phyloP scores from a whole-genome alignment of 2,113 vertebrate genomes.

The Noturus placidus region DNA sequence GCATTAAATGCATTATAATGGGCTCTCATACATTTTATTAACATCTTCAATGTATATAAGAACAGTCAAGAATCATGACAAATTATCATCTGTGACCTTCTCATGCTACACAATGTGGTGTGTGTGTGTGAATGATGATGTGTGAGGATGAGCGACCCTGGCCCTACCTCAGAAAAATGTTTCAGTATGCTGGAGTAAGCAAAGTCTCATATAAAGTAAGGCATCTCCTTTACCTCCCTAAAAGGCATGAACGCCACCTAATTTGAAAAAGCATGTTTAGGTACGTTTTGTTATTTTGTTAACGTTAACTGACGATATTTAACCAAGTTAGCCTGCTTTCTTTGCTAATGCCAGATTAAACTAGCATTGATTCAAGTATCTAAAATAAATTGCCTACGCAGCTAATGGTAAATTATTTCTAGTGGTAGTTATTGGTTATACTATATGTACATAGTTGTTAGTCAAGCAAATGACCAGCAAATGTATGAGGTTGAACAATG shows the following conservation, averaged over 20 bases:
- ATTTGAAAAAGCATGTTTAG: not conserved
- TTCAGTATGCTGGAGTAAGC: too few relatives aligned
- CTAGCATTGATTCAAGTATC: too few relatives aligned
- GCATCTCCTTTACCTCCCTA: too few relatives aligned
- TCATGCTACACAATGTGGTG: too few relatives aligned
- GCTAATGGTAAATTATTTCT: not conserved
- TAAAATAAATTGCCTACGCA: not conserved
- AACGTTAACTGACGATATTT: not conserved
- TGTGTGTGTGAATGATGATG: too few relatives aligned
- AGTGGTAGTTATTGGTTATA: not conserved
- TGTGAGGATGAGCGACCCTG: too few relatives aligned
- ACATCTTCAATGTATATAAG: not conserved
- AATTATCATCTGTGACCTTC: not conserved
- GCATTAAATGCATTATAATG: not conserved
- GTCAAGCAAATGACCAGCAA: not conserved
- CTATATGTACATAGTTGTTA: not conserved
- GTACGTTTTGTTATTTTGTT: too few relatives aligned
- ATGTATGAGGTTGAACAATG: not conserved
- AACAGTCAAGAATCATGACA: not conserved
- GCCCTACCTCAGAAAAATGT: too few relatives aligned
- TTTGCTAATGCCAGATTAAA: not conserved
- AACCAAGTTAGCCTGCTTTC: not conserved
- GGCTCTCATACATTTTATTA: not conserved
- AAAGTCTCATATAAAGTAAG: too few relatives aligned
- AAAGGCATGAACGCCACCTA: too few relatives aligned